Conservation (phyloP, 2,797 vertebrate species). For the Aldrovandia affinis region DNA sequence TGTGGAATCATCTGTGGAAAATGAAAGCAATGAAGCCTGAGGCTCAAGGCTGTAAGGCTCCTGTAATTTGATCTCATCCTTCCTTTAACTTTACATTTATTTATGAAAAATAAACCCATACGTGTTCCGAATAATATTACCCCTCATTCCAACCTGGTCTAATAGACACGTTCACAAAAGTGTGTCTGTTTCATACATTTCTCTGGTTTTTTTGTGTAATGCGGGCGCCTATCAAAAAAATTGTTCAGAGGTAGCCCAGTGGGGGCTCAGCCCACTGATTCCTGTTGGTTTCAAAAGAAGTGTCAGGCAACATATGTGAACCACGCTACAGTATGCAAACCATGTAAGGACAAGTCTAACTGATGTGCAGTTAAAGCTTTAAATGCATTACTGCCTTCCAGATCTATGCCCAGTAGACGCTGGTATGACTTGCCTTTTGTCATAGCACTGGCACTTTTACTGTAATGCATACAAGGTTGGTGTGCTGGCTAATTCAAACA, state of each 20-base stretch:
- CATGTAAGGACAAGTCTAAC: neutral
- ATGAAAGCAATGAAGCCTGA: neutral
- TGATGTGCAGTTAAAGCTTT: neutral
- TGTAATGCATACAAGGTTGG: neutral
- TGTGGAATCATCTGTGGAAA: neutral
- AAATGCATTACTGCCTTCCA: neutral
- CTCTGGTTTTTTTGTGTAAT: neutral
- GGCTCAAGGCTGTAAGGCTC: neutral
- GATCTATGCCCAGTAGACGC: neutral
- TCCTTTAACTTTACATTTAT: neutral
- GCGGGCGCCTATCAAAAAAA: neutral
- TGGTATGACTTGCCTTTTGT: neutral
- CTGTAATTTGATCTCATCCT: neutral
- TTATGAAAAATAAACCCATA: neutral
- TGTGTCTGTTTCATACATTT: neutral
- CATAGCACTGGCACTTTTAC: neutral
- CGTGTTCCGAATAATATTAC: neutral
- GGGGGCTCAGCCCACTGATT: too few species aligned
- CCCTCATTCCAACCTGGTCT: neutral
- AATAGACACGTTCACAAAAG: too few species aligned
- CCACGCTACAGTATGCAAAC: neutral
- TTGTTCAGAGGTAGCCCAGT: neutral
- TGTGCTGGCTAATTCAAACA: conserved; percentile 9
- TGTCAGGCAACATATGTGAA: neutral
- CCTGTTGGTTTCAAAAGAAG: neutral